A percentile compares a stretch with the other conserved stretches of the same genome.
These are phyloP conservation scores for Naso thynnoides DNA, from an alignment of 2,797 vertebrate species.

Conservation along the genomic window DNA sequence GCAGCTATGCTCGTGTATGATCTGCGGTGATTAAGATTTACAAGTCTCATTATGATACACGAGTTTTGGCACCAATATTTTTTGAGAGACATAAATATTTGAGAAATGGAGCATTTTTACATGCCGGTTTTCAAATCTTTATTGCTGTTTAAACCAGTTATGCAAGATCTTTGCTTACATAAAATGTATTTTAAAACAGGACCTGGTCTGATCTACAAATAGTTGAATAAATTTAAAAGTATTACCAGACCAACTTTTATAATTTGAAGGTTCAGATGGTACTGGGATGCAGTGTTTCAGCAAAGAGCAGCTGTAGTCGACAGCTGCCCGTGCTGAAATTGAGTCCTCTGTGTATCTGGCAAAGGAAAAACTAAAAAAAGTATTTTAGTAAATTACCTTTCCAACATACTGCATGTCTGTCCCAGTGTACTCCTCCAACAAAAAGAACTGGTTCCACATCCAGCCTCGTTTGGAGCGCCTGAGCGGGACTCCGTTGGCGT, in stretches of 20 bases:
- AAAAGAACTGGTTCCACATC: constrained; percentile 99
- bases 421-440: constrained; percentile 95
- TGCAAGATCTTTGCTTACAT: background rate
- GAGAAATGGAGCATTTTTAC: background rate
- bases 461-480: constrained; percentile 94
- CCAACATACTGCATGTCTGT: constrained; percentile 94
- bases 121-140: background rate
- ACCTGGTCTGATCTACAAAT: background rate
- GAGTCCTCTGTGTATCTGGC: background rate
- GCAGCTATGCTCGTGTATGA: background rate
- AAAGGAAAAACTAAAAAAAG: background rate
- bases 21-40: background rate
- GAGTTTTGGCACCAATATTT: background rate
- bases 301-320: background rate
- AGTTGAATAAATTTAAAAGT: too few relatives aligned
- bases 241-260: too few relatives aligned
- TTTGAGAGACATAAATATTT: background rate
- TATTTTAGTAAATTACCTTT: constrained; percentile 84
- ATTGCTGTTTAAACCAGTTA: background rate
- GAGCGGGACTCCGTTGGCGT: constrained; percentile 84
- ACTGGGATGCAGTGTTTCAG: background rate
- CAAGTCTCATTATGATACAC: background rate
- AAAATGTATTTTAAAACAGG: background rate
- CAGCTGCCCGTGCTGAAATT: background rate
- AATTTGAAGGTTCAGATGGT: too few relatives aligned